phyloP scores from a whole-genome alignment of 2,888 invertebrate genomes.

The Phorcus lineatus region DNA sequence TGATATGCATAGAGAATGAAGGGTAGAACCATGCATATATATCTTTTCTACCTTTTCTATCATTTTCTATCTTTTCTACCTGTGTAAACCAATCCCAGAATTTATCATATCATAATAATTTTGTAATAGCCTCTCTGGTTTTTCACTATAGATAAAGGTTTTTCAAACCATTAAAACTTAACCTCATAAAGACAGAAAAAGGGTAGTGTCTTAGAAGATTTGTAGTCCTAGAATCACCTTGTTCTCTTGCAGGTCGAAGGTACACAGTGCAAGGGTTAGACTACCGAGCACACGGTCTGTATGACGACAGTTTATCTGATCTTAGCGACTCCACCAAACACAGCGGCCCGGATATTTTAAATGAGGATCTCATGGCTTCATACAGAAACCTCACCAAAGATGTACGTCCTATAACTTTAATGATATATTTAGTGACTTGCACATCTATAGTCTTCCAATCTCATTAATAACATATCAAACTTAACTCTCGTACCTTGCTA shows the following conservation, averaged over 20 bases:
- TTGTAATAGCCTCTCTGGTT: no score
- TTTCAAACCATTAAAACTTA: no score
- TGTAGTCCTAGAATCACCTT: not conserved
- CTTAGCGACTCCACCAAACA: slow-evolving; percentile 47
- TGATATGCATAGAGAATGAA: no score
- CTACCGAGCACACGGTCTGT: slow-evolving; percentile 41
- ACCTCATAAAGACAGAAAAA: no score
- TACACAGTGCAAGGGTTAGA: slow-evolving; percentile 63
- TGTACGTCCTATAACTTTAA: slow-evolving; percentile 45
- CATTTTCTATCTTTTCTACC: no score
- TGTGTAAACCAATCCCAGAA: no score
- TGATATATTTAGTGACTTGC: not conserved
- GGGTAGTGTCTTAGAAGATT: no score
- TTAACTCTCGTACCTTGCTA: not conserved
- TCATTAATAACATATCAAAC: not conserved
- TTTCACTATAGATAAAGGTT: no score
- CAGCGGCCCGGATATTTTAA: slow-evolving; percentile 39
- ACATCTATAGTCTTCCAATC: not conserved
- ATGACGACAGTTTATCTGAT: slow-evolving; percentile 54
- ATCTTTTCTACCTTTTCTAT: no score
- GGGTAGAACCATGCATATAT: no score
- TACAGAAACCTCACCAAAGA: slow-evolving; percentile 68
- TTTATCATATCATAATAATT: no score
- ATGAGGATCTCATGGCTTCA: slow-evolving; percentile 61
- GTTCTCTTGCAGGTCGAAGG: slow-evolving; percentile 48